These are phyloP conservation scores for Pristis pectinata DNA, from an alignment of 2,797 vertebrate genomes.

Conservation along the genomic window DNA sequence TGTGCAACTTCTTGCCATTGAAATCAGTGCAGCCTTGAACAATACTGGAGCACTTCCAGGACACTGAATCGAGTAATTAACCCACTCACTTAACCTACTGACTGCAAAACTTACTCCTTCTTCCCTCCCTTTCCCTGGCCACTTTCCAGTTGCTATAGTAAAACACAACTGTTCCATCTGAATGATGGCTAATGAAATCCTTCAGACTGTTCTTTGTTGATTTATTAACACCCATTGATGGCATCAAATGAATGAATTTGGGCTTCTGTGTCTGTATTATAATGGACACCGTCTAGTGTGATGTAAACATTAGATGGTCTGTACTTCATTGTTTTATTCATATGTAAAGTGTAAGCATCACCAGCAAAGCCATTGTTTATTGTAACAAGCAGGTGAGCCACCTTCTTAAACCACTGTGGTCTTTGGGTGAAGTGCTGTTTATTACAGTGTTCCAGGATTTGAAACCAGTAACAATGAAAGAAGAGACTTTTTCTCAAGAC, in stretches of 20 bases:
- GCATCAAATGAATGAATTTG: neutral
- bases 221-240: neutral
- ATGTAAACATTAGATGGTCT: neutral
- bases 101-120: constrained; percentile 40
- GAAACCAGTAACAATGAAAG: too few relatives aligned
- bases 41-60: constrained; percentile 43
- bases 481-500: too few relatives aligned
- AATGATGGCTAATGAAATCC: constrained; percentile 46
- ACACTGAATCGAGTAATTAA: constrained; percentile 47
- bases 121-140: constrained; percentile 43
- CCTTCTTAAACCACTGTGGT: too few relatives aligned
- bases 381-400: too few relatives aligned
- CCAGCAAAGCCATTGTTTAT: too few relatives aligned
- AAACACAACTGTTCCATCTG: constrained; percentile 46
- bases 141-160: constrained; percentile 45
- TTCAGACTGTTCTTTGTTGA: constrained; percentile 48
- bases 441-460: too few relatives aligned
- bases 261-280: neutral
- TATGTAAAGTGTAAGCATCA: too few relatives aligned
- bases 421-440: too few relatives aligned
- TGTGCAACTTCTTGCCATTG: neutral
- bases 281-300: neutral
- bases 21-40: constrained; percentile 35
- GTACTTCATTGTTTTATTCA: neutral
- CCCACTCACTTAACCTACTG: constrained; percentile 45